Conservation (phyloP, 2,888 invertebrate genomes). For the Microctonus aethiopoides region DNA sequence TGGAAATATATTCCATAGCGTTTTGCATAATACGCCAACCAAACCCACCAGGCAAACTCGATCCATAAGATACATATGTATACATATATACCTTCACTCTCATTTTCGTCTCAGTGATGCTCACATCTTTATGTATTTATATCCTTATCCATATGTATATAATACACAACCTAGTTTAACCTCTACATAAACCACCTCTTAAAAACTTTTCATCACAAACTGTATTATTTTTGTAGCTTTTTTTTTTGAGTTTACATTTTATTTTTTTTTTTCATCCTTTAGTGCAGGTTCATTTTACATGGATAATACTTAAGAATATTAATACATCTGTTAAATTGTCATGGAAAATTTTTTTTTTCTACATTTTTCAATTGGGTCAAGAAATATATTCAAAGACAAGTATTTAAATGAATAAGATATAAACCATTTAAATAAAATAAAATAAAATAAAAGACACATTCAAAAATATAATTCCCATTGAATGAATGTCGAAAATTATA, state of each 20-base stretch:
- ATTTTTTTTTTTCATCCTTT: neutral
- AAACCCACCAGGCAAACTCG: conserved; percentile 10
- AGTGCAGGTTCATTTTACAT: no score
- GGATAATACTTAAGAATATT: no score
- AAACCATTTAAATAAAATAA: no score
- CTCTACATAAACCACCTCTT: neutral
- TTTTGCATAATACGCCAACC: conserved; percentile 23
- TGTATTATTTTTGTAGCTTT: neutral
- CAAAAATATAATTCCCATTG: no score
- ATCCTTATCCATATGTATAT: neutral
- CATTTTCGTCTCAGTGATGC: neutral
- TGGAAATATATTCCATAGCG: conserved; percentile 31
- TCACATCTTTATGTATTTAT: neutral
- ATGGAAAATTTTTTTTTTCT: neutral
- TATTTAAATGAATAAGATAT: no score
- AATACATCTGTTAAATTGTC: neutral
- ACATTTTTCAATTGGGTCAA: no score
- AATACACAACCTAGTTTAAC: neutral
- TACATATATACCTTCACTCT: neutral
- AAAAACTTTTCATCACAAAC: neutral
- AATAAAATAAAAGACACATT: no score
- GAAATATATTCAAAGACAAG: no score
- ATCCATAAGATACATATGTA: conserved; percentile 15
- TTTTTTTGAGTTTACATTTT: no score
- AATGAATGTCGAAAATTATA: no score